Percentiles rank a stretch among this genome's conserved stretches.
Conservation (phyloP, 2,797 vertebrate species). For the Remorina albescens region DNA sequence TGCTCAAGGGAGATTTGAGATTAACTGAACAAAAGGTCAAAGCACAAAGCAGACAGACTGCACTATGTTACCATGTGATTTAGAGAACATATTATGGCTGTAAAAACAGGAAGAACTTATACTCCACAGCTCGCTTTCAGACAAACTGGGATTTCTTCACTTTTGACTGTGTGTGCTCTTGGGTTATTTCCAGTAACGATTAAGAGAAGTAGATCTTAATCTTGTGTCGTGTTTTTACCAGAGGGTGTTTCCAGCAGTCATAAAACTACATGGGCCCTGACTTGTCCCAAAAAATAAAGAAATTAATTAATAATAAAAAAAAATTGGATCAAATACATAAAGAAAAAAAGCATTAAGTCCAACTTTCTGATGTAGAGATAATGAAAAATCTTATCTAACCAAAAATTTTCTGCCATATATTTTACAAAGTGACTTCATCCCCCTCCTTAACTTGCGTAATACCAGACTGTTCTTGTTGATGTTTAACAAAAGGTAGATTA, state of each 20-base stretch:
- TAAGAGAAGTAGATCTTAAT: constrained; percentile 10
- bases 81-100: background rate
- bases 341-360: background rate
- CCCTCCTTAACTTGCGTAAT: background rate
- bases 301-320: no score
- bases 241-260: background rate
- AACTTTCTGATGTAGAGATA: background rate
- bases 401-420: background rate
- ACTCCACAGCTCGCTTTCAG: no score
- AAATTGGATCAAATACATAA: background rate
- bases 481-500: background rate
- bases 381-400: background rate
- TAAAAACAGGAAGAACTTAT: background rate
- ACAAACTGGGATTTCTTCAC: no score
- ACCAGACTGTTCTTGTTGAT: background rate
- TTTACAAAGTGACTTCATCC: background rate
- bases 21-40: constrained; percentile 32
- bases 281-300: no score
- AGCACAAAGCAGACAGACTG: constrained; percentile 16
- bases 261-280: background rate
- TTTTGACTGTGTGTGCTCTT: background rate
- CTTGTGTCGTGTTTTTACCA: background rate
- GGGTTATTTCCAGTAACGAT: constrained; percentile 4
- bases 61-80: constrained; percentile 3
- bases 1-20: background rate